These are phyloP conservation scores for Urechis unicinctus DNA, from an alignment of 2,888 invertebrate genomes.

Conservation along the genomic window DNA sequence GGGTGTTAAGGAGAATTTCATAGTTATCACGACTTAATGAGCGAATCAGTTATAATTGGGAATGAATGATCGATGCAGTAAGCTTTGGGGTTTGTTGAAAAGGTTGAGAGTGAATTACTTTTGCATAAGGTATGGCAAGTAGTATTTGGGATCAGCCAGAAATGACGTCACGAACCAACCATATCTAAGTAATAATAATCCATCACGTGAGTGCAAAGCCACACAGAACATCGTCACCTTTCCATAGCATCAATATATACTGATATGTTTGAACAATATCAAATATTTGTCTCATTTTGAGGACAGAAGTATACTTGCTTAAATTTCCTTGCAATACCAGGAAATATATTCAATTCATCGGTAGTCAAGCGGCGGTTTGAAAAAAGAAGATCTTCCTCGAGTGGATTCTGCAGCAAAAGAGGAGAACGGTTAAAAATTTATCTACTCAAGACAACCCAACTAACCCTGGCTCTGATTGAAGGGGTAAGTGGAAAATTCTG, in stretches of 20 bases:
- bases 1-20: too few species aligned
- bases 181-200: slow-evolving; percentile 5
- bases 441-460: too few species aligned
- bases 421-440: neutral
- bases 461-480: too few species aligned
- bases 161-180: slow-evolving; percentile 18
- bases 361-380: slow-evolving; percentile 2
- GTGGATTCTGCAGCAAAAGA: neutral
- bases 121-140: slow-evolving; percentile 13
- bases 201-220: too few species aligned
- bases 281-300: neutral
- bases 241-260: too few species aligned
- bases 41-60: too few species aligned
- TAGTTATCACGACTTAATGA: too few species aligned
- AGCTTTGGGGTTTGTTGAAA: too few species aligned
- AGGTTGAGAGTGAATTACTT: too few species aligned
- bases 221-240: too few species aligned
- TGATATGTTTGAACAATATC: neutral
- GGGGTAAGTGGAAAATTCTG: too few species aligned
- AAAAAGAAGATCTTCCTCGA: neutral
- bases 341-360: slow-evolving; percentile 11
- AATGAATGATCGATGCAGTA: too few species aligned
- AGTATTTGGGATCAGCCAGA: slow-evolving; percentile 8
- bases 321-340: slow-evolving; percentile 6
- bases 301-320: slow-evolving; percentile 3